Evolutionary conservation across 2,797 vertebrate species (phyloP), one percentile per base, ranked within the genome.

Genomic region (Enteromius anoplus): DNA sequence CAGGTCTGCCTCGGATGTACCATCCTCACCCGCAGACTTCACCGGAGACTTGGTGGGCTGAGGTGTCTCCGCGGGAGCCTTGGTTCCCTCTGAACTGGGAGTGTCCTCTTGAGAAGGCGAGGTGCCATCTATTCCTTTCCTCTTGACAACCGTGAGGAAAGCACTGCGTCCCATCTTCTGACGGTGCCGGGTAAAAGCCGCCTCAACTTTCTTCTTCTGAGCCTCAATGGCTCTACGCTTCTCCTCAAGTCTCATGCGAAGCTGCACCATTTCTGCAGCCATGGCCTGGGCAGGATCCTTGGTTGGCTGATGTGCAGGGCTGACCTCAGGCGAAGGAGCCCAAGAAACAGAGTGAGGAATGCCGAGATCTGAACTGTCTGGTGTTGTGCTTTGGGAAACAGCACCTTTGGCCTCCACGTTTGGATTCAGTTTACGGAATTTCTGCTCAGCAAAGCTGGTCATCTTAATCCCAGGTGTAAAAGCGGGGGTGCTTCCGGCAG

Each of bases 371-470:
- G 97, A 97, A 85, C 97, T 95, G 80, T 99, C 97, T 0, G 97
- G 97, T 2, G 97, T 97, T 15, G 97, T 98, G 91, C 98, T 98
- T 58, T 98, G 96, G 80, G 97, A 99, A 90, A 95, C 95, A 87
- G 94, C 94, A 64, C 93, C 95, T 78, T 94, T 94, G 4, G 95
- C 93, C 3, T 97, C 96, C 0, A 95, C 92, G n/a, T 96, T 85
- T 62, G 86, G 94, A 90, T 94, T 95, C 55, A 96, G 69, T 87
- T 99, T 99, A 85, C 88, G 95, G 85, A 97, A 94, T 83, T 99
- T 99, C 92, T 99, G 98, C 81, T 99, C 98, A 0, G 97, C 98
- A 91, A 99, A 99, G 90, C 96, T 97, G 82, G 97, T 99, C 96
- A 99, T 96, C 90, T 96, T 98, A 76, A 96, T 88, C 0, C 94